Evolutionary conservation across 2,888 invertebrate genomes (phyloP).

Genomic region (Cinara cedri): DNA sequence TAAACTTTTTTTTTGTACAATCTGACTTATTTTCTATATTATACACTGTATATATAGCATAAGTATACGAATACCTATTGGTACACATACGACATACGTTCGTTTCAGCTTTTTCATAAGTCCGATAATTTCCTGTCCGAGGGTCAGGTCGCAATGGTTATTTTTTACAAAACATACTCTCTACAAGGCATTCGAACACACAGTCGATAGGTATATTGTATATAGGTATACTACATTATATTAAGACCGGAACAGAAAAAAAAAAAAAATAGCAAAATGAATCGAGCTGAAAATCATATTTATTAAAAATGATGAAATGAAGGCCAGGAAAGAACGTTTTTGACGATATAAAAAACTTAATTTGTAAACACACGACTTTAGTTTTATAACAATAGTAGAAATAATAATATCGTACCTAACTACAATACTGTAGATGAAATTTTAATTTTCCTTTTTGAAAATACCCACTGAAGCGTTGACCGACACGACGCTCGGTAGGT

Average conservation of each 20-base stretch:
- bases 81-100: too few species aligned
- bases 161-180: constrained; percentile 47
- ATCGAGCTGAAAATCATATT: neutral
- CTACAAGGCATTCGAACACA: neutral
- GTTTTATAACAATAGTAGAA: neutral
- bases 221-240: too few species aligned
- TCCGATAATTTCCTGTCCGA: constrained; percentile 25
- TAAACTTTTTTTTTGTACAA: neutral
- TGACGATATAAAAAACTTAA: too few species aligned
- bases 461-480: constrained; percentile 18
- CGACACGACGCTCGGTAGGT: neutral
- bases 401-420: constrained; percentile 1
- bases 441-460: neutral
- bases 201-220: too few species aligned
- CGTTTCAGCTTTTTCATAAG: constrained; percentile 6
- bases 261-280: constrained; percentile 43
- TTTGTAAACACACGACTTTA: too few species aligned
- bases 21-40: neutral
- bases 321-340: too few species aligned
- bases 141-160: neutral
- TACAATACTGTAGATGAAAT: neutral
- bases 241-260: constrained; percentile 36
- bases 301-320: too few species aligned
- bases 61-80: too few species aligned
- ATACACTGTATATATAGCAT: too few species aligned